Evolutionary conservation across 2,113 vertebrate genomes (phyloP).

Genomic region (Noctilio leporinus): DNA sequence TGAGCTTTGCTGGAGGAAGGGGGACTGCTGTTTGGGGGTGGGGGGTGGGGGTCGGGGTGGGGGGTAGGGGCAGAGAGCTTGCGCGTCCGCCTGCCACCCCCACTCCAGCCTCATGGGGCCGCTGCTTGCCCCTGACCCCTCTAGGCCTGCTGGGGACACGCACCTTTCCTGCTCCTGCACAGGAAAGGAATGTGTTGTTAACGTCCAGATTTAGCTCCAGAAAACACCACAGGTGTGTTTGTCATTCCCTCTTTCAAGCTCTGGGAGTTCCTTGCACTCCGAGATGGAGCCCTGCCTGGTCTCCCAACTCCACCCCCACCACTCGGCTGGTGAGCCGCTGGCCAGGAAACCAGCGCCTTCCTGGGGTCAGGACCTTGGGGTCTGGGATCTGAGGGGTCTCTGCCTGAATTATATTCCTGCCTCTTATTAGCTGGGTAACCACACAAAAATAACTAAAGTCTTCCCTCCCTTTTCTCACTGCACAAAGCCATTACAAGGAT

Average conservation of each 20-base stretch:
- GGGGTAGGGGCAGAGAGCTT: neutral
- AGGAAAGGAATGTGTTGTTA: neutral
- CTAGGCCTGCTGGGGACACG: neutral
- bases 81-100: neutral
- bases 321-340: rapidly evolving
- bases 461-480: neutral
- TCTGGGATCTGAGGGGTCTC: neutral
- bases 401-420: neutral
- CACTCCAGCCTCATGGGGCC: neutral
- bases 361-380: neutral
- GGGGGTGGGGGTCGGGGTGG: no score
- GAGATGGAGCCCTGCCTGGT: neutral
- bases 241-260: neutral
- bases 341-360: rapidly evolving
- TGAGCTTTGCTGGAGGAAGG: neutral
- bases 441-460: neutral
- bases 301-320: neutral
- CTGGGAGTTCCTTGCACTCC: rapidly evolving
- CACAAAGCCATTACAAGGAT: neutral
- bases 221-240: neutral
- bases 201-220: neutral
- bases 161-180: neutral
- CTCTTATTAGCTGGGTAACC: no score
- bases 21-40: neutral
- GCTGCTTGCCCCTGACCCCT: neutral